Conservation (phyloP, 2,888 invertebrate genomes). For the Caenorhabditis sulstoni region DNA sequence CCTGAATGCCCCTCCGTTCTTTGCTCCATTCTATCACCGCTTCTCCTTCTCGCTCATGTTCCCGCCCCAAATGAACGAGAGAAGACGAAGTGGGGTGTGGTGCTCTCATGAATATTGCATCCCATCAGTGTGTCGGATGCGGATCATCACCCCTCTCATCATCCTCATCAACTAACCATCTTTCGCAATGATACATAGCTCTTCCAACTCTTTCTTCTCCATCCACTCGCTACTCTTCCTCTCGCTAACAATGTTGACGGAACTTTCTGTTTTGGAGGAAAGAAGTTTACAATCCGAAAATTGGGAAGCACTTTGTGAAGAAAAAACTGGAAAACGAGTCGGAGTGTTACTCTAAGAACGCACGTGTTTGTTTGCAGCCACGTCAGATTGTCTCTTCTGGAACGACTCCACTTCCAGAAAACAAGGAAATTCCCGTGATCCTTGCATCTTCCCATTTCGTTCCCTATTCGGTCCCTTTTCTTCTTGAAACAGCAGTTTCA, state of each 20-base stretch:
- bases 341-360: constrained; percentile 16
- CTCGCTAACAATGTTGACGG: neutral
- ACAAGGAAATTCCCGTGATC: neutral
- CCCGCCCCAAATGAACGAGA: constrained; percentile 25
- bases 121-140: constrained; percentile 15
- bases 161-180: constrained; percentile 25
- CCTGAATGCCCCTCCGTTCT: constrained; percentile 13
- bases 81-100: constrained; percentile 35
- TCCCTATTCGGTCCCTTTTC: neutral
- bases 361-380: constrained; percentile 33
- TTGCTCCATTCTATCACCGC: constrained; percentile 9
- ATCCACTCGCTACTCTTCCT: constrained; percentile 14
- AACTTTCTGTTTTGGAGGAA: constrained; percentile 16
- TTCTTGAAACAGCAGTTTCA: constrained; percentile 1
- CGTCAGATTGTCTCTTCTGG: constrained; percentile 10
- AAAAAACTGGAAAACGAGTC: constrained; percentile 14
- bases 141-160: constrained; percentile 28
- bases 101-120: constrained; percentile 54
- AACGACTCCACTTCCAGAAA: constrained; percentile 4
- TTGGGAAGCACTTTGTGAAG: constrained; percentile 26
- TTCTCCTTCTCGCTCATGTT: neutral
- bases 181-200: neutral
- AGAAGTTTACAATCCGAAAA: constrained; percentile 46
- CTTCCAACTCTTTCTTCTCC: neutral
- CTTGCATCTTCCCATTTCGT: neutral